Percentiles rank a stretch among this genome's conserved stretches.
Conservation (phyloP, 2,888 invertebrate genomes). For the Polylopha cassiicola region DNA sequence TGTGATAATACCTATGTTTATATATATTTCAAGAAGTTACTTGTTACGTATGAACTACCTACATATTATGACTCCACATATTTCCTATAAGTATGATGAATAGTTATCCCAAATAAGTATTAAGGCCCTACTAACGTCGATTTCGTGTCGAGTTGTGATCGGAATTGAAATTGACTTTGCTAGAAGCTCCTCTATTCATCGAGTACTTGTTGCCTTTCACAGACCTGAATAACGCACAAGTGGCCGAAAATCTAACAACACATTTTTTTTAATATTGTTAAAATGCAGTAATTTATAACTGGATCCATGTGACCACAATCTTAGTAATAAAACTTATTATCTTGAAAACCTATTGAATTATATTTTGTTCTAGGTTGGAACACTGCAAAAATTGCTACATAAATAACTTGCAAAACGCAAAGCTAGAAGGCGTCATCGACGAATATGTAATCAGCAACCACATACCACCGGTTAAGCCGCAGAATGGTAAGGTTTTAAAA, state of each 20-base stretch:
- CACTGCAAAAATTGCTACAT: conserved; percentile 89
- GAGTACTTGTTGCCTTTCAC: conserved; percentile 5
- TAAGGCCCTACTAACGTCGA: conserved; percentile 6
- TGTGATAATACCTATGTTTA: no score
- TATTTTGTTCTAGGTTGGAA: conserved; percentile 66
- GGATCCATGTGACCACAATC: no score
- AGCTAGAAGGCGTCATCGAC: conserved; percentile 66
- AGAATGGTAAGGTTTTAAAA: conserved; percentile 75
- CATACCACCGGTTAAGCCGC: conserved; percentile 62
- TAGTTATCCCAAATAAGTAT: no score
- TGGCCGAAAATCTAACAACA: no score
- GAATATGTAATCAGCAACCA: conserved; percentile 74
- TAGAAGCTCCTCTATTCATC: conserved; percentile 6
- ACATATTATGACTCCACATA: no score
- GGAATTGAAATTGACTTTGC: conserved; percentile 11
- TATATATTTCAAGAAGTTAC: no score
- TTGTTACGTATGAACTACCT: no score
- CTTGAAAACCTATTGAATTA: conserved; percentile 2
- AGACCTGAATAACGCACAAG: no score
- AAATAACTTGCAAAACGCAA: conserved; percentile 80
- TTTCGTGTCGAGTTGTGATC: conserved; percentile 5
- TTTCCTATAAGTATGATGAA: no score
- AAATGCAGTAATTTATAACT: no score
- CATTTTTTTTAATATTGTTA: no score
- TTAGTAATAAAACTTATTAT: background rate